These are phyloP conservation scores for Drosophila kohkoa DNA, from an alignment of 1,140 invertebrate species.

Conservation along the genomic window DNA sequence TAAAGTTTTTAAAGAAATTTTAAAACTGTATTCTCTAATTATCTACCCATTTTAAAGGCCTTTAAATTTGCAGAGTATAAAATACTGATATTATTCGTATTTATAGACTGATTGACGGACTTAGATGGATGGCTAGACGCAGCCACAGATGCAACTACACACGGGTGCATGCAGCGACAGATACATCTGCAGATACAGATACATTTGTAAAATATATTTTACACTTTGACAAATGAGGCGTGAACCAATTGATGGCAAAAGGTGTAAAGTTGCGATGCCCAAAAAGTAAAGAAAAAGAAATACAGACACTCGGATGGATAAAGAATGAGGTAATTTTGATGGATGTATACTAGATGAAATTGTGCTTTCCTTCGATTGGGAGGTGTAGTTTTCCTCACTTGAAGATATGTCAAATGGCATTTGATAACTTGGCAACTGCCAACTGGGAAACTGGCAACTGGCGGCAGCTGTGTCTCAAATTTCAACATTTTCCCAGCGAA, in stretches of 20 bases:
- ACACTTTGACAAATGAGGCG: constrained; percentile 64
- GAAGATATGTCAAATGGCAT: constrained; percentile 8
- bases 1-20: too few relatives aligned
- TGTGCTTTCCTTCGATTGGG: neutral
- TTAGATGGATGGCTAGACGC: constrained; percentile 9
- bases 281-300: constrained; percentile 1
- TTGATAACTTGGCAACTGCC: constrained; percentile 72
- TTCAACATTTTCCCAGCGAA: constrained; percentile 26
- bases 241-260: constrained; percentile 33
- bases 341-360: constrained; percentile 57
- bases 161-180: neutral
- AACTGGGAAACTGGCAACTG: constrained; percentile 59
- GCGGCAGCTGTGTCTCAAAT: constrained; percentile 61
- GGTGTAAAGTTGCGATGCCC: constrained; percentile 41
- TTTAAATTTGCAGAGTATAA: neutral
- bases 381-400: too few relatives aligned
- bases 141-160: constrained; percentile 27
- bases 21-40: too few relatives aligned
- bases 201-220: constrained; percentile 22
- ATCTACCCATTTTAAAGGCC: neutral
- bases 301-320: neutral
- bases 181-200: constrained; percentile 5
- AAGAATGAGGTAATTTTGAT: constrained; percentile 59
- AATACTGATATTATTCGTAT: neutral
- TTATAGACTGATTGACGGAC: constrained; percentile 13